These are phyloP conservation scores for Alligator mississippiensis DNA, from an alignment of 2,113 vertebrate species.

Conservation along the genomic window DNA sequence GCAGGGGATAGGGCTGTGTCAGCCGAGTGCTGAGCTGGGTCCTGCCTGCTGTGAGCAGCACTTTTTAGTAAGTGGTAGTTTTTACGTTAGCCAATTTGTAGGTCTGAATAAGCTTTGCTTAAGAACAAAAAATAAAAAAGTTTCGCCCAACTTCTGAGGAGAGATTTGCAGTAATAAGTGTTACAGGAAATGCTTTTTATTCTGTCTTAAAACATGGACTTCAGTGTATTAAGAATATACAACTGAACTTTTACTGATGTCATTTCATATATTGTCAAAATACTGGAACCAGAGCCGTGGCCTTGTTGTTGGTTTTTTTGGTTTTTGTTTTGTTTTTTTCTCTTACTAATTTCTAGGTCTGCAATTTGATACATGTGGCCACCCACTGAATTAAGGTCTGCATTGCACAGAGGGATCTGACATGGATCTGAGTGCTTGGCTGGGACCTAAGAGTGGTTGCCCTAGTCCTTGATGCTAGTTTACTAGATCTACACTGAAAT, in stretches of 20 bases:
- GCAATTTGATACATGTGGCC: background rate
- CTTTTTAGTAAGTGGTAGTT: too few relatives aligned
- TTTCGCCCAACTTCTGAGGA: background rate
- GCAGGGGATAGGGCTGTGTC: too few relatives aligned
- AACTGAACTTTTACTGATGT: background rate
- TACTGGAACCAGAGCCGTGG: background rate
- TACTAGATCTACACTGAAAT: rapidly evolving
- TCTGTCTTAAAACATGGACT: background rate
- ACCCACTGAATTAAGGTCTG: background rate
- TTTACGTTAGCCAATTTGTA: too few relatives aligned
- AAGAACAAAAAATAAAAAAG: background rate
- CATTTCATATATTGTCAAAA: background rate
- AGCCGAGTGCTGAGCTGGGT: too few relatives aligned
- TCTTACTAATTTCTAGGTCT: background rate
- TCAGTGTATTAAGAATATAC: background rate
- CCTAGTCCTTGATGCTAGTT: background rate
- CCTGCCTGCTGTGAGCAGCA: too few relatives aligned
- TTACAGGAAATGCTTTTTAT: background rate
- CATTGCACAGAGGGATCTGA: background rate
- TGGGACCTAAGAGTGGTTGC: background rate
- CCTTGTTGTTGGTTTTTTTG: background rate
- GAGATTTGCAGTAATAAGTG: background rate
- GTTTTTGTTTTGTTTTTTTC: background rate
- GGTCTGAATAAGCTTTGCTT: too few relatives aligned
- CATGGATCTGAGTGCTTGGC: background rate